A percentile compares a stretch with the other conserved stretches of the same genome.
These are phyloP conservation scores for Nothobranchius furzeri DNA, from an alignment of 2,113 vertebrate species.

Conservation along the genomic window DNA sequence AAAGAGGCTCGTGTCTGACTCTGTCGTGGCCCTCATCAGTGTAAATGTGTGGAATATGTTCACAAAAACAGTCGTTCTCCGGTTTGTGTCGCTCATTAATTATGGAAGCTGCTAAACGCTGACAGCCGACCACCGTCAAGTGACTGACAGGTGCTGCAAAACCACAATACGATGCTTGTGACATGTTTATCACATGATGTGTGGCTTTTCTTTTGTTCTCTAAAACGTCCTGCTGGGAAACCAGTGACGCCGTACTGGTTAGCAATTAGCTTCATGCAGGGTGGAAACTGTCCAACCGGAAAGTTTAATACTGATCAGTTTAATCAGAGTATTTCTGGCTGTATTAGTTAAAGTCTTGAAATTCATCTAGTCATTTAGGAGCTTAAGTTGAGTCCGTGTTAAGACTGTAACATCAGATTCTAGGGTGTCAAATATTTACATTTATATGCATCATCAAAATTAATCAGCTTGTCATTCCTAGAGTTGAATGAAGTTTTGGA, in stretches of 20 bases:
- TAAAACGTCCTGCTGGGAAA: slow-evolving; percentile 20
- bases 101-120: background rate
- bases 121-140: slow-evolving; percentile 13
- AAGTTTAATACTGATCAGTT: too few species aligned
- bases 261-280: too few species aligned
- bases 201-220: background rate
- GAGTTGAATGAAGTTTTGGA: too few species aligned
- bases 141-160: slow-evolving; percentile 27
- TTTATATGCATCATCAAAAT: too few species aligned
- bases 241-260: background rate
- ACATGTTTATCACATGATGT: slow-evolving; percentile 67
- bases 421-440: too few species aligned
- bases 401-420: too few species aligned
- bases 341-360: too few species aligned
- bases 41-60: background rate
- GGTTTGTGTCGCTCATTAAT: background rate
- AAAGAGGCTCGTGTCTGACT: background rate
- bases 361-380: too few species aligned
- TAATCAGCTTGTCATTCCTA: too few species aligned
- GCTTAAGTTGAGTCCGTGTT: too few species aligned
- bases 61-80: background rate
- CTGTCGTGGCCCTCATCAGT: background rate
- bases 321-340: too few species aligned
- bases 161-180: slow-evolving; percentile 24
- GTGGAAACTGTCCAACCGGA: too few species aligned